Conservation (phyloP, 2,113 vertebrate species). For the Rattus rattus region DNA sequence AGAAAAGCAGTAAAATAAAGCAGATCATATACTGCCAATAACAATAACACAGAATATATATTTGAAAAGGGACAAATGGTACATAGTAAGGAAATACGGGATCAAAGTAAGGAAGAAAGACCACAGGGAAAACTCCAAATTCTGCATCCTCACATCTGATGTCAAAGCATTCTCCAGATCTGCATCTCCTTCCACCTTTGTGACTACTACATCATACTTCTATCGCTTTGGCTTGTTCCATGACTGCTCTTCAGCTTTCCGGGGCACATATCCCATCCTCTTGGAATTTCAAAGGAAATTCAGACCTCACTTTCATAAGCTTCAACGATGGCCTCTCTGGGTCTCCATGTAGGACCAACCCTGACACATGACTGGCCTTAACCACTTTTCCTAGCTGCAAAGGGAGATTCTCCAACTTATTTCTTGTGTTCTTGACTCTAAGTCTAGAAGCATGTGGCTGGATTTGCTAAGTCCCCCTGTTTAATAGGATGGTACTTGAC, state of each 20-base stretch:
- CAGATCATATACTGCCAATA: not conserved
- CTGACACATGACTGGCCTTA: not conserved
- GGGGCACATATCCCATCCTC: not conserved
- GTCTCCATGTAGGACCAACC: not conserved
- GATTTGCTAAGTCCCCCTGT: not conserved
- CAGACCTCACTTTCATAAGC: not conserved
- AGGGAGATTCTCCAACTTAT: not conserved
- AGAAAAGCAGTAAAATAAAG: not conserved
- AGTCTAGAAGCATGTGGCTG: not conserved
- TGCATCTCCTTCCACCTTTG: not conserved
- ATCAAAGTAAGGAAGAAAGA: not conserved
- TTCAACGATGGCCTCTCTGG: not conserved
- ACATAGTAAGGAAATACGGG: not conserved
- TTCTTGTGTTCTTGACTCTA: not conserved
- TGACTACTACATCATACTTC: not conserved
- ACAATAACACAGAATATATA: not conserved
- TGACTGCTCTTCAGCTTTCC: not conserved
- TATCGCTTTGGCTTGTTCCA: not conserved
- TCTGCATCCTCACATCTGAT: not conserved
- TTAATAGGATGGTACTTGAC: no score
- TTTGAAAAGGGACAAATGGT: not conserved
- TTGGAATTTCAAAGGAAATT: not conserved
- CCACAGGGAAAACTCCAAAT: not conserved
- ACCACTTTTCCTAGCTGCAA: not conserved
- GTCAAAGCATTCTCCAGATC: not conserved